Conservation (phyloP, 2,888 invertebrate species). For the Pandemis corylana region DNA sequence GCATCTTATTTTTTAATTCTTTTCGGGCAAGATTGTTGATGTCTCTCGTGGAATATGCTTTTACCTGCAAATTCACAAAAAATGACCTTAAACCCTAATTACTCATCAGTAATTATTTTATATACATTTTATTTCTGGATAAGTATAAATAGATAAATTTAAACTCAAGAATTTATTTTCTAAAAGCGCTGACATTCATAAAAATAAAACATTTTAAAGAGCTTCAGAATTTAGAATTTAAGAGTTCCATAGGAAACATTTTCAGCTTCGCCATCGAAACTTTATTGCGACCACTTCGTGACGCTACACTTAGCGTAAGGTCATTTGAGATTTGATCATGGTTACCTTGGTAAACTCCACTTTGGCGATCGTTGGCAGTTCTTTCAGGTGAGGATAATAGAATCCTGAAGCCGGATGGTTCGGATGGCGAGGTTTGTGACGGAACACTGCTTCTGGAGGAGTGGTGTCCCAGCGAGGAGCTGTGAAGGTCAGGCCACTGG, state of each 20-base stretch:
- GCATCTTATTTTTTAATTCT: slow-evolving; percentile 61
- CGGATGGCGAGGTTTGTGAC: slow-evolving; percentile 92
- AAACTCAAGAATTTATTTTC: too few species aligned
- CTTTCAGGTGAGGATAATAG: slow-evolving; percentile 93
- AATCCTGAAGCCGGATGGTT: slow-evolving; percentile 96
- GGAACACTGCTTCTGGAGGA: slow-evolving; percentile 92
- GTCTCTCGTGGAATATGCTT: slow-evolving; percentile 76
- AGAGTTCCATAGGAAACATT: too few species aligned
- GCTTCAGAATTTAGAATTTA: too few species aligned
- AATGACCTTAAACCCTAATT: neutral
- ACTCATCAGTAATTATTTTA: neutral
- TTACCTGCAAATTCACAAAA: slow-evolving; percentile 56
- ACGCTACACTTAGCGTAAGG: too few species aligned
- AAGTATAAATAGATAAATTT: too few species aligned
- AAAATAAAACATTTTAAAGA: too few species aligned
- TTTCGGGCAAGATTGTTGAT: slow-evolving; percentile 71
- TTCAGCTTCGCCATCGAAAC: too few species aligned
- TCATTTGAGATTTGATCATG: neutral
- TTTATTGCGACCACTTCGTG: too few species aligned
- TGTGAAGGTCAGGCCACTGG: slow-evolving; percentile 96
- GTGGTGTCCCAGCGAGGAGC: slow-evolving; percentile 96
- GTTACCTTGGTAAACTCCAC: slow-evolving; percentile 93
- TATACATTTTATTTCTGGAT: too few species aligned
- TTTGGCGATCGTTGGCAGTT: slow-evolving; percentile 93
- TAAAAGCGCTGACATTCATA: too few species aligned